Evolutionary conservation across 2,888 invertebrate genomes (phyloP).

Genomic region (Spilosoma lubricipeda): DNA sequence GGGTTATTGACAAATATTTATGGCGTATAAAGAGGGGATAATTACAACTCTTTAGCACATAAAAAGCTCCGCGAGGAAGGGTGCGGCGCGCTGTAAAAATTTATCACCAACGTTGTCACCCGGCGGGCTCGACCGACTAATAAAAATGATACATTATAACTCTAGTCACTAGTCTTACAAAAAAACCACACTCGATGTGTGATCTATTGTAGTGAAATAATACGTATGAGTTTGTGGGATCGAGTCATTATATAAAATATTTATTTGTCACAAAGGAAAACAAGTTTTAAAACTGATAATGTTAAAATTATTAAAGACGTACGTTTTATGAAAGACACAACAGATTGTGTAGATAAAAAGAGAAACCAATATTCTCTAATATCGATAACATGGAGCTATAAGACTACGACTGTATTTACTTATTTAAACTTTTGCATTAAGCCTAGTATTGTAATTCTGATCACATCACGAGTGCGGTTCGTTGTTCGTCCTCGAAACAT

Average conservation of each 20-base stretch:
- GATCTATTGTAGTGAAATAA: slow-evolving; percentile 39
- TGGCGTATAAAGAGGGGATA: slow-evolving; percentile 85
- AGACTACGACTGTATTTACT: slow-evolving; percentile 55
- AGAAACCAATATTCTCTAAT: slow-evolving; percentile 5
- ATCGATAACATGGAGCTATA: slow-evolving; percentile 24
- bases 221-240: slow-evolving; percentile 17
- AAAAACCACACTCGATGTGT: slow-evolving; percentile 47
- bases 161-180: slow-evolving; percentile 41
- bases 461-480: slow-evolving; percentile 77
- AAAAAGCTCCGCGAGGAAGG: slow-evolving; percentile 80
- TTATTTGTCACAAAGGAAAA: not conserved
- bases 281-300: not conserved
- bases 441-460: slow-evolving; percentile 69
- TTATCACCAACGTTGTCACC: slow-evolving; percentile 78
- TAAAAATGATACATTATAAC: slow-evolving; percentile 64
- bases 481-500: slow-evolving; percentile 73
- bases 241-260: slow-evolving; percentile 13
- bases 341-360: not conserved
- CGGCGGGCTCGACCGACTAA: slow-evolving; percentile 64
- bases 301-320: not conserved
- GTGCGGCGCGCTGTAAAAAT: slow-evolving; percentile 79
- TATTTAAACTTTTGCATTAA: slow-evolving; percentile 72
- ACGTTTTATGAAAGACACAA: not conserved
- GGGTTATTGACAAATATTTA: slow-evolving; percentile 86
- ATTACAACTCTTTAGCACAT: slow-evolving; percentile 86